Percentiles rank a stretch among this genome's conserved stretches.
Evolutionary conservation across 2,888 invertebrate species (phyloP).

Genomic region (Leptogaster cylindrica): DNA sequence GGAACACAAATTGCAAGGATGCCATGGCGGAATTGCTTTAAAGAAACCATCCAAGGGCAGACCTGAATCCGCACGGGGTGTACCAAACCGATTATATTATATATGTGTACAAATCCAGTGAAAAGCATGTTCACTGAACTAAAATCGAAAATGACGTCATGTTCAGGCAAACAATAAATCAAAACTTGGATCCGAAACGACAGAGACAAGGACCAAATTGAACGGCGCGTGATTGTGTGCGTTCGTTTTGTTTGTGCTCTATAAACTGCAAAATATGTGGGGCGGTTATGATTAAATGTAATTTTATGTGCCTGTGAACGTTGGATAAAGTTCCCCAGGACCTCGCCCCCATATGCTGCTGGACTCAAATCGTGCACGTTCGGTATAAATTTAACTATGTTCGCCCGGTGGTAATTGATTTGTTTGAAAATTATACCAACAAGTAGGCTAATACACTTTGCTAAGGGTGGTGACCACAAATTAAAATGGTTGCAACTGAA

Average conservation of each 20-base stretch:
- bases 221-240: slow-evolving; percentile 5
- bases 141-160: slow-evolving; percentile 50
- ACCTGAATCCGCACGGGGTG: background rate
- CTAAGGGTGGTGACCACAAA: too few relatives aligned
- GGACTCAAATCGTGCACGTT: background rate
- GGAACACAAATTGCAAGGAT: background rate
- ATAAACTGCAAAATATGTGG: too few relatives aligned
- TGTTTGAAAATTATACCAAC: slow-evolving; percentile 34
- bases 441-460: slow-evolving; percentile 19
- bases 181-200: slow-evolving; percentile 46
- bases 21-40: slow-evolving; percentile 5
- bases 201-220: slow-evolving; percentile 32
- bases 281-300: too few relatives aligned
- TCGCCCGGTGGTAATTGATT: slow-evolving; percentile 32
- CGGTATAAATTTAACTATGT: slow-evolving; percentile 20
- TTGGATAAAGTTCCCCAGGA: slow-evolving; percentile 26
- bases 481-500: background rate
- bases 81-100: slow-evolving; percentile 19
- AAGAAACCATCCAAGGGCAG: background rate
- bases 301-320: background rate
- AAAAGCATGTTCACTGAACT: slow-evolving; percentile 49
- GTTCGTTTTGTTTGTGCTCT: slow-evolving; percentile 1
- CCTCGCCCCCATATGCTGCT: background rate
- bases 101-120: slow-evolving; percentile 39
- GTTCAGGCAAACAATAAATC: slow-evolving; percentile 49